A percentile compares a stretch with the other conserved stretches of the same genome.
Evolutionary conservation across 2,797 vertebrate species (phyloP).

Genomic region (Mormyrops attenuatus): DNA sequence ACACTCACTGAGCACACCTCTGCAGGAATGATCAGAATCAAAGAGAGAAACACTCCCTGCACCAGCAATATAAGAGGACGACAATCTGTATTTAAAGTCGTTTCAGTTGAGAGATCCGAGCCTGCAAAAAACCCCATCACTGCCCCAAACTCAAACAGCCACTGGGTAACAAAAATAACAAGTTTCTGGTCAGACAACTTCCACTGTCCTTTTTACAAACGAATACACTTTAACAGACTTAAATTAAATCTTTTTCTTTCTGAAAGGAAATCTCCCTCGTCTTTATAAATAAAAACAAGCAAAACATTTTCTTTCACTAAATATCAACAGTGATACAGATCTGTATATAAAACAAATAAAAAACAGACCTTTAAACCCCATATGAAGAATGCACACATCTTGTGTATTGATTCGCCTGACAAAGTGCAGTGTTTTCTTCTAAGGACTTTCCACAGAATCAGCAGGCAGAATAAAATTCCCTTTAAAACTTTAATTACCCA

Average conservation of each 20-base stretch:
- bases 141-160: background rate
- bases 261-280: conserved; percentile 34
- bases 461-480: conserved; percentile 46
- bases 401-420: conserved; percentile 46
- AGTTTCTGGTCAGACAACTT: background rate
- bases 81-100: background rate
- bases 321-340: conserved; percentile 54
- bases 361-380: conserved; percentile 44
- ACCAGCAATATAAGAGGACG: background rate
- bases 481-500: conserved; percentile 16
- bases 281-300: conserved; percentile 51
- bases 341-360: conserved; percentile 71
- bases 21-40: background rate
- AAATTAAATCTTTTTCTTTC: conserved; percentile 39
- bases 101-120: background rate
- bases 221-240: conserved; percentile 18
- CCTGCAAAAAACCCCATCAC: background rate
- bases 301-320: conserved; percentile 30
- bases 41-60: background rate
- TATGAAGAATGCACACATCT: conserved; percentile 63
- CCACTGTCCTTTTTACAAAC: background rate
- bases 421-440: conserved; percentile 57
- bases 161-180: background rate
- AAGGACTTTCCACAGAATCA: conserved; percentile 26
- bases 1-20: background rate